A percentile compares a stretch with the other conserved stretches of the same genome.
These are phyloP conservation scores for Pelecanoides urinatrix DNA, from an alignment of 2,113 vertebrate genomes.

Conservation along the genomic window DNA sequence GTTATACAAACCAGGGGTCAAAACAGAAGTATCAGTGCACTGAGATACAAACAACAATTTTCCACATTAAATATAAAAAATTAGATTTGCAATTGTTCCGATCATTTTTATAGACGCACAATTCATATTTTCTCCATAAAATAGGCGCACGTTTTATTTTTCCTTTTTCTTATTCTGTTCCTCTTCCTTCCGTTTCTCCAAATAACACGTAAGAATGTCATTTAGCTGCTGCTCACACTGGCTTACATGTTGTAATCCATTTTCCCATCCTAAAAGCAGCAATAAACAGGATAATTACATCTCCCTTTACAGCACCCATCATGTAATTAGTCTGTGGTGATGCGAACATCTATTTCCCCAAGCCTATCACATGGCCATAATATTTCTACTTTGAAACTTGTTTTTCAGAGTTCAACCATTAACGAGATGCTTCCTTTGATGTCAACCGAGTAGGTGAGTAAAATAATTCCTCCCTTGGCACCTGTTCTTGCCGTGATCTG, in stretches of 20 bases:
- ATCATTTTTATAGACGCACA: not conserved
- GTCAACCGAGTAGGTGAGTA: not conserved
- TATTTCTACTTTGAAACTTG: not conserved
- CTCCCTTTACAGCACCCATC: not conserved
- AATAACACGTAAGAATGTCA: conserved; percentile 55
- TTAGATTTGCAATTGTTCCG: not conserved
- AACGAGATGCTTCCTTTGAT: not conserved
- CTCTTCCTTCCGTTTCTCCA: conserved; percentile 58
- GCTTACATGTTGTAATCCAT: conserved; percentile 71
- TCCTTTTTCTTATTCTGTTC: conserved; percentile 21
- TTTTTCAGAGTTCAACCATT: not conserved
- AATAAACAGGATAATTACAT: not conserved
- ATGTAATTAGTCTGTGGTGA: not conserved
- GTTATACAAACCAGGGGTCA: not conserved
- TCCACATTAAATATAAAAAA: not conserved
- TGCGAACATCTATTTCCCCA: not conserved
- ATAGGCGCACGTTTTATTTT: not conserved
- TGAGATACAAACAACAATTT: not conserved
- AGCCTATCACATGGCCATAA: not conserved
- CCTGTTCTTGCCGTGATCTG: not conserved
- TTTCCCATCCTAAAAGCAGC: conserved; percentile 61
- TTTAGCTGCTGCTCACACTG: conserved; percentile 70
- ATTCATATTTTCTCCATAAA: not conserved
- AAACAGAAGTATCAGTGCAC: not conserved
- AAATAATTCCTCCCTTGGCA: not conserved